phyloP scores from a whole-genome alignment of 2,113 vertebrate genomes.

The Plestiodon gilberti region DNA sequence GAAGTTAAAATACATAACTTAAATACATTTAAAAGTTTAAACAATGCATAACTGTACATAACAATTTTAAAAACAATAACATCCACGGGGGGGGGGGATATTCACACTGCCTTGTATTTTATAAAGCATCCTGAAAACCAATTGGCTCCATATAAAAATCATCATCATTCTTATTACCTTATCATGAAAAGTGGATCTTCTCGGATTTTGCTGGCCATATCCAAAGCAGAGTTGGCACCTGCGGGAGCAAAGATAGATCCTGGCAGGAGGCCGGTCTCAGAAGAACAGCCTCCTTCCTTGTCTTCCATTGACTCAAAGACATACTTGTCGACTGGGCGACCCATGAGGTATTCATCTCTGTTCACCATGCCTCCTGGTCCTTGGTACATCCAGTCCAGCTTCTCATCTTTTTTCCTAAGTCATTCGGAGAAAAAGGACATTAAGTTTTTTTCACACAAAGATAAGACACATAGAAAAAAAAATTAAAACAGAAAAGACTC shows the following conservation, averaged over 20 bases:
- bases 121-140: not conserved
- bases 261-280: conserved; percentile 89
- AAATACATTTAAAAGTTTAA: too few species aligned
- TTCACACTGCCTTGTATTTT: not conserved
- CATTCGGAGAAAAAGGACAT: not conserved
- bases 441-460: not conserved
- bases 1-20: too few species aligned
- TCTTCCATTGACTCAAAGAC: conserved; percentile 89
- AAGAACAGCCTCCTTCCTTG: conserved; percentile 85
- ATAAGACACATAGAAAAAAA: not conserved
- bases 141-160: not conserved
- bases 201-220: conserved; percentile 95
- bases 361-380: conserved; percentile 91
- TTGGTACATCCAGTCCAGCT: conserved; percentile 99
- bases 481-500: too few species aligned
- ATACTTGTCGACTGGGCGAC: conserved; percentile 93
- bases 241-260: conserved; percentile 89
- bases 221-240: conserved; percentile 83
- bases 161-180: conserved; percentile 74
- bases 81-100: too few species aligned
- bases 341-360: conserved; percentile 94
- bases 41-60: too few species aligned
- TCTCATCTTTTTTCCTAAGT: conserved; percentile 91
- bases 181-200: conserved; percentile 96
- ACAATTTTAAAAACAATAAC: too few species aligned